phyloP scores from a whole-genome alignment of 2,113 vertebrate genomes.

The Melospiza melodia region DNA sequence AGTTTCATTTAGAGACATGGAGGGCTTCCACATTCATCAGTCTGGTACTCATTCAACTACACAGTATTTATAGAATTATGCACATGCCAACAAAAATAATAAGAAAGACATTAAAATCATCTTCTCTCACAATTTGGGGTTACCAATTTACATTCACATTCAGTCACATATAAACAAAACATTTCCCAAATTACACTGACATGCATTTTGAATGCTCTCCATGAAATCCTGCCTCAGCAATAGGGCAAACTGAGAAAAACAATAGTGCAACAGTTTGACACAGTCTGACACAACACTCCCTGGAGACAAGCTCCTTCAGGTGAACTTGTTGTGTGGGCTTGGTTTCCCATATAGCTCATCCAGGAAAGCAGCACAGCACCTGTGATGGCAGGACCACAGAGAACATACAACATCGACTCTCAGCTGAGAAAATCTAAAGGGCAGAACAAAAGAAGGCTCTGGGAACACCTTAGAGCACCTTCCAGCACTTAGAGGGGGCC shows the following conservation, averaged over 20 bases:
- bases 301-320: not conserved
- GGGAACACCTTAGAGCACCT: not conserved
- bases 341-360: not conserved
- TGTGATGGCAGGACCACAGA: not conserved
- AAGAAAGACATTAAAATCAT: not conserved
- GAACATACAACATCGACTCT: not conserved
- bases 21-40: not conserved
- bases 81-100: not conserved
- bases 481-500: not conserved
- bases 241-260: not conserved
- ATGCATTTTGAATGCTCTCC: not conserved
- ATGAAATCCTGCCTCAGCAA: not conserved
- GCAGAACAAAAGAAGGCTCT: not conserved
- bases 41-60: not conserved
- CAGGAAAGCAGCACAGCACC: not conserved
- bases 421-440: not conserved
- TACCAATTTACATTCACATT: not conserved
- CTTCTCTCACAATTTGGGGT: not conserved
- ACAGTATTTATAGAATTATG: not conserved
- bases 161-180: not conserved
- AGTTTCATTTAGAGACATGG: not conserved
- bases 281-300: accelerated
- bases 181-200: not conserved
- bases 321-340: not conserved
- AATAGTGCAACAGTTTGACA: not conserved